Base-by-base conservation (phyloP, 2,113 vertebrate genomes). In the Todiramphus chloris region DNA sequence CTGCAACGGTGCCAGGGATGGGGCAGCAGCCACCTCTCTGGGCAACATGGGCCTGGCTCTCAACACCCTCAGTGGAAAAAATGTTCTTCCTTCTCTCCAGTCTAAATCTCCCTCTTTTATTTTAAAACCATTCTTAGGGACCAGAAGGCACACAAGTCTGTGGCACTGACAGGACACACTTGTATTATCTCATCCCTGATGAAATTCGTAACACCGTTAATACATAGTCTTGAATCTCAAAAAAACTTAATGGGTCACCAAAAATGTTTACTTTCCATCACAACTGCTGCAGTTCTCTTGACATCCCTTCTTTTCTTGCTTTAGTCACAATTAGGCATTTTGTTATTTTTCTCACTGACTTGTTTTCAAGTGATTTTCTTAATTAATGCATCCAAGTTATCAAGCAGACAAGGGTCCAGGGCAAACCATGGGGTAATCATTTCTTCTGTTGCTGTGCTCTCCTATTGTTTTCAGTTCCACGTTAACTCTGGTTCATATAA, bases 401-500 rank as follows among this genome's bases (percentile, higher is more conserved):
- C 35, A 92, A 93, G 75, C 41, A 93, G 85, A 83, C 23, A 53
- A 41, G 59, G n/a, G 64, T 86, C 53, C 28, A 63, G 68, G 60
- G 46, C 24, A 92, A 92, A 74, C 51, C 20, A 8, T 55, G 25
- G 41, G 23, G 23, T 37, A 83, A 60, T 74, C 0, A 37, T 77
- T 77, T 77, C 59, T 83, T 90, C 66, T 66, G 72, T 83, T 77
- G 46, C 73, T 86, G 55, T 90, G 51, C 17, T 77, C 2, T 62
- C 66, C 85, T 93, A 21, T 87, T 93, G 80, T 93, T 88, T 83
- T 80, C 73, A 35, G 83, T 77, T 90, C 55, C 73, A 59, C 0
- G 3, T 89, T 90, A 86, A 83, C 91, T 89, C 80, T 88, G 72
- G 79, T 83, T 94, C 94, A 43, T 75, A 58, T 67, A 74, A 90